These are phyloP conservation scores for Aphelinus certus DNA, from an alignment of 1,140 invertebrate species.

Conservation along the genomic window DNA sequence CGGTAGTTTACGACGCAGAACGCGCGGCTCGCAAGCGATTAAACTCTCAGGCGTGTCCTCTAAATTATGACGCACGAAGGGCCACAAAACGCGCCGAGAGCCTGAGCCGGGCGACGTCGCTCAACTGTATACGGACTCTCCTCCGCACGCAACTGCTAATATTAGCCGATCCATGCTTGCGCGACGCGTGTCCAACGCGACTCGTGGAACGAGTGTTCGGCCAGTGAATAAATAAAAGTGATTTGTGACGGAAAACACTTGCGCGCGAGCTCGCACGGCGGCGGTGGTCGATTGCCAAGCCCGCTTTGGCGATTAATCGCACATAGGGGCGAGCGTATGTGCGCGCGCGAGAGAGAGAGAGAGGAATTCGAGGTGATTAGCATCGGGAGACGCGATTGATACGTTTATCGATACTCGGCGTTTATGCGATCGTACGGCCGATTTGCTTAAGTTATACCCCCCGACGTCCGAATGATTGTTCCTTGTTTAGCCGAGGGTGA, in stretches of 20 bases:
- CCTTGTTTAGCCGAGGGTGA: too few species aligned
- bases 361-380: neutral
- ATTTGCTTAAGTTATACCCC: too few species aligned
- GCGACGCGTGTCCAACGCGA: constrained; percentile 6
- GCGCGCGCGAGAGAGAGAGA: neutral
- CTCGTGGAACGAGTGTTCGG: too few species aligned
- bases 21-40: neutral
- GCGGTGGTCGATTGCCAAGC: too few species aligned
- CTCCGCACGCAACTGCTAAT: constrained; percentile 8
- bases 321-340: neutral
- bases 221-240: constrained; percentile 30
- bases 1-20: neutral
- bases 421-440: too few species aligned
- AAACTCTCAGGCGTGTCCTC: neutral
- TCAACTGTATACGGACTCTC: too few species aligned
- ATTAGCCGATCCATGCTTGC: constrained; percentile 10
- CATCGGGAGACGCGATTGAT: constrained; percentile 6
- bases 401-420: neutral
- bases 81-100: too few species aligned
- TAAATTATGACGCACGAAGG: neutral
- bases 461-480: too few species aligned
- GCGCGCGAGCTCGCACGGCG: neutral
- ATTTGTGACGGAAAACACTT: constrained; percentile 30
- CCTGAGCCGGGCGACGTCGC: too few species aligned
- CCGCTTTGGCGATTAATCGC: neutral